phyloP scores from a whole-genome alignment of 2,888 invertebrate genomes.

The Ashinkailepas kermadecensis region DNA sequence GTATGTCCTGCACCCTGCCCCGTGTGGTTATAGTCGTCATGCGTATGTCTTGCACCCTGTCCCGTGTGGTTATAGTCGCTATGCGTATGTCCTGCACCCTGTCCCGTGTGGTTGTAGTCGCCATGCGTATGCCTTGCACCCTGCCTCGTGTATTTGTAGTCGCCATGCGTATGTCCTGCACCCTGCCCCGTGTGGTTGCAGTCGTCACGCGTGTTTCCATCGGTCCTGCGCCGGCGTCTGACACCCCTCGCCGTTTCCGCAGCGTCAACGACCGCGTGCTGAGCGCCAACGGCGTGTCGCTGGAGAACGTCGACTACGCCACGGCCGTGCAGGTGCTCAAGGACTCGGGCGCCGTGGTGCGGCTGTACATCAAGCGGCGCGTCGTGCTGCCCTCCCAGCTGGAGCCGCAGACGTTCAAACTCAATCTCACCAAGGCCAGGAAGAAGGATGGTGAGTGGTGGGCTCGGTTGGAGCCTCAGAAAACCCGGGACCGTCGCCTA shows the following conservation, averaged over 20 bases:
- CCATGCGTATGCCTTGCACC: too few relatives aligned
- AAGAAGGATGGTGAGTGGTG: slow-evolving; percentile 77
- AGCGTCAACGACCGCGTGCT: slow-evolving; percentile 97
- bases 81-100: too few relatives aligned
- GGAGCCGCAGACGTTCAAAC: slow-evolving; percentile 60
- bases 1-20: too few relatives aligned
- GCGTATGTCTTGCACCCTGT: too few relatives aligned
- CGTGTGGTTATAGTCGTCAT: too few relatives aligned
- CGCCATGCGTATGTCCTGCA: too few relatives aligned
- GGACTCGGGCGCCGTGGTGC: slow-evolving; percentile 81
- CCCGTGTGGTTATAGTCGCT: too few relatives aligned
- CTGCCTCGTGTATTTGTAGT: too few relatives aligned
- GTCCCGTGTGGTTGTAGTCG: too few relatives aligned
- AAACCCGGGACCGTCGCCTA: too few relatives aligned
- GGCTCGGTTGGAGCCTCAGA: not conserved
- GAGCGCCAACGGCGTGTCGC: slow-evolving; percentile 88
- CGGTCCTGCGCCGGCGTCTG: not conserved
- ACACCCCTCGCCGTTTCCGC: slow-evolving; percentile 33
- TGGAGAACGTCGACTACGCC: slow-evolving; percentile 96
- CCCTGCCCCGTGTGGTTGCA: too few relatives aligned
- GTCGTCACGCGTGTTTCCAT: too few relatives aligned
- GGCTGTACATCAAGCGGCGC: slow-evolving; percentile 78
- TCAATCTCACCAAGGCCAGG: slow-evolving; percentile 80
- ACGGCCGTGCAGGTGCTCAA: slow-evolving; percentile 84
- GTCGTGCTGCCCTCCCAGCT: slow-evolving; percentile 49